A percentile compares a stretch with the other conserved stretches of the same genome.
Conservation (phyloP, 2,113 vertebrate species). For the Pollachius pollachius region DNA sequence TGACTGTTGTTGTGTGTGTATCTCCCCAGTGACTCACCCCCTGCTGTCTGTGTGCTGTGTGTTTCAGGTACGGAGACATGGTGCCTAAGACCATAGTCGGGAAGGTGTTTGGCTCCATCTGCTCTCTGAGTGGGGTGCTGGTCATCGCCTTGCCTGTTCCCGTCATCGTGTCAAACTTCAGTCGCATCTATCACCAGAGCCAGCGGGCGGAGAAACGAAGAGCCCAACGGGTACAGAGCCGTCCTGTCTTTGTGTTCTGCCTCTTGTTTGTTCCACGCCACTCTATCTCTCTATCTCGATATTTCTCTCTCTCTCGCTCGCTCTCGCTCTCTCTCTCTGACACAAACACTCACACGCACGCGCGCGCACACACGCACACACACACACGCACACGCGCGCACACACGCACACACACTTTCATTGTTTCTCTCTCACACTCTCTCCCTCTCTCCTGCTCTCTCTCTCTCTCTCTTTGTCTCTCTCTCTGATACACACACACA, state of each 20-base stretch:
- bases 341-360: neutral
- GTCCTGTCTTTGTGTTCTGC: neutral
- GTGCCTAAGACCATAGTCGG: conserved; percentile 98
- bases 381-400: neutral
- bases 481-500: too few relatives aligned
- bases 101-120: conserved; percentile 98
- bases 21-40: too few relatives aligned
- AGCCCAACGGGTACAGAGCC: conserved; percentile 88
- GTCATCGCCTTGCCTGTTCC: conserved; percentile 97
- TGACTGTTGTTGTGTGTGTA: too few relatives aligned
- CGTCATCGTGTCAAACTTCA: conserved; percentile 99
- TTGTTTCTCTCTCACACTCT: neutral
- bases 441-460: neutral
- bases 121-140: conserved; percentile 95
- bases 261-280: neutral
- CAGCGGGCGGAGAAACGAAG: conserved; percentile 95
- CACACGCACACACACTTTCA: neutral
- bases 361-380: too few relatives aligned
- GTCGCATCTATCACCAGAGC: conserved; percentile 98
- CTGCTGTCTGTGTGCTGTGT: too few relatives aligned
- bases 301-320: conserved; percentile 35
- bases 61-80: conserved; percentile 95
- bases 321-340: conserved; percentile 21
- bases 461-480: neutral
- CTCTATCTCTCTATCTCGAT: neutral